Evolutionary conservation across 2,888 invertebrate species (phyloP).

Genomic region (Timema cristinae): DNA sequence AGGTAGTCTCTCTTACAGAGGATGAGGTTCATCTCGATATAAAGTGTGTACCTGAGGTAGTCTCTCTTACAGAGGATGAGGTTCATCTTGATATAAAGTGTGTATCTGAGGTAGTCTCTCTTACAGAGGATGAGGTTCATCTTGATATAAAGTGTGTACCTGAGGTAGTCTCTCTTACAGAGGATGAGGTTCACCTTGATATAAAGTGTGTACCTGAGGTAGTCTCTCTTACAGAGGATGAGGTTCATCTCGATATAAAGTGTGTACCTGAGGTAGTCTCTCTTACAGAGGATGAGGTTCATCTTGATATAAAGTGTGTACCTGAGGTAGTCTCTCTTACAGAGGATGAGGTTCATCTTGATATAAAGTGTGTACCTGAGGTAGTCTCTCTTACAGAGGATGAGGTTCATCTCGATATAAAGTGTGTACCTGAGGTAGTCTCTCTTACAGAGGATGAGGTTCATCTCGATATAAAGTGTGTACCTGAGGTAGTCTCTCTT

Average conservation of each 20-base stretch:
- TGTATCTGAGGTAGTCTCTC: slow-evolving; percentile 83
- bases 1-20: too few species aligned
- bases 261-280: slow-evolving; percentile 88
- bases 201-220: slow-evolving; percentile 86
- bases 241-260: slow-evolving; percentile 89
- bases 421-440: slow-evolving; percentile 51
- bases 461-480: too few species aligned
- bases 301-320: slow-evolving; percentile 84
- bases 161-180: slow-evolving; percentile 90
- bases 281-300: slow-evolving; percentile 84
- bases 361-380: slow-evolving; percentile 86
- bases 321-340: slow-evolving; percentile 91
- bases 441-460: too few species aligned
- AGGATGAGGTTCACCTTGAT: slow-evolving; percentile 86
- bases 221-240: slow-evolving; percentile 86
- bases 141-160: slow-evolving; percentile 88
- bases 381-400: slow-evolving; percentile 88
- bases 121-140: slow-evolving; percentile 87
- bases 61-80: too few species aligned
- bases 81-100: too few species aligned
- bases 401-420: slow-evolving; percentile 85
- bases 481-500: too few species aligned
- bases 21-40: too few species aligned
- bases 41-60: too few species aligned
- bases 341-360: slow-evolving; percentile 85